Evolutionary conservation across 2,797 vertebrate genomes (phyloP), one percentile per base, ranked within the genome.

Genomic region (Muscicapa comitata): DNA sequence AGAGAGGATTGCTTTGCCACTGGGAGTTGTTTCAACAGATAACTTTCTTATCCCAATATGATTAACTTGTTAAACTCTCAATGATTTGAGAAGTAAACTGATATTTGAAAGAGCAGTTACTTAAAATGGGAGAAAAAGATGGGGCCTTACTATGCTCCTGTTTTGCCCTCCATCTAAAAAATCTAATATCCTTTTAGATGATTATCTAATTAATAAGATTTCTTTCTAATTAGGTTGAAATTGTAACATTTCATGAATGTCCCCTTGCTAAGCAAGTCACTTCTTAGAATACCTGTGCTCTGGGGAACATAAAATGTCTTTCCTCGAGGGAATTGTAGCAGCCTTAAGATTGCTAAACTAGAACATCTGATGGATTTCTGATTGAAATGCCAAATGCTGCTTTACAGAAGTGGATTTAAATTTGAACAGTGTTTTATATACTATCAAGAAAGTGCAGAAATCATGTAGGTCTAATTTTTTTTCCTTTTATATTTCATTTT

Each of bases 171-270:
- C 83, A 83, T 95, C 74, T 91, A 65, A 92, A 93, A 93, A 94
- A 87, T 90, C 63, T 87, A 90, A 85, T 95, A 94, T 90, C 86
- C 75, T 72, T 91, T 95, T 83, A 72, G 87, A 71, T 95, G 74
- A 95, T 96, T 97, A 90, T 86, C 94, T 96, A 96, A 96, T 97
- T 97, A 97, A 91, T 94, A 90, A 90, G 53, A 92, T 95, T 96
- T 95, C 75, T 93, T 94, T 95, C 90, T 96, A 97, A 96, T 93
- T 96, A 97, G 91, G 90, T 97, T 97, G 94, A 96, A 97, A 95
- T 96, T 59, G 86, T 93, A 97, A 86, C 89, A 95, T 97, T 96
- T 97, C 1, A 2, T 92, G 68, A 90, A 93, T 89, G 93, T 96
- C 94, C 94, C 72, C 87, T 89, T 96, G 53, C 79, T 95, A 87